Evolutionary conservation across 2,888 invertebrate species (phyloP).

Genomic region (Acrobasis repandana): DNA sequence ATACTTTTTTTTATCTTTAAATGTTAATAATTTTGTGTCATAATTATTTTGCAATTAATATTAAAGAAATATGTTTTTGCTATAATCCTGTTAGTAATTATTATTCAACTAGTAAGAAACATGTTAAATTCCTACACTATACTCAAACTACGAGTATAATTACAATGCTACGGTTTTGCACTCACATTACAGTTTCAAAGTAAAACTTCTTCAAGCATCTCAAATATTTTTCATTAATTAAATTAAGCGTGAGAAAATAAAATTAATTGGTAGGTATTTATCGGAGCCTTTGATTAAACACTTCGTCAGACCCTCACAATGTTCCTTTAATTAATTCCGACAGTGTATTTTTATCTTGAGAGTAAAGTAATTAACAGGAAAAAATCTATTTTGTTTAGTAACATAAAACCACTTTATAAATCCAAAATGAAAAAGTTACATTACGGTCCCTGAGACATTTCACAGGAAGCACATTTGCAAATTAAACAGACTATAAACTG

Average conservation of each 20-base stretch:
- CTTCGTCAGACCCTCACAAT: constrained; percentile 42
- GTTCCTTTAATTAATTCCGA: constrained; percentile 52
- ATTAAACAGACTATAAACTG: constrained; percentile 21
- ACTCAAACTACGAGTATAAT: too few species aligned
- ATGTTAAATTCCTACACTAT: too few species aligned
- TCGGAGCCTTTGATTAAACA: constrained; percentile 59
- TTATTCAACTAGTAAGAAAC: too few species aligned
- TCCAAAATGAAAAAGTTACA: constrained; percentile 26
- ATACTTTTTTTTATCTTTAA: too few species aligned
- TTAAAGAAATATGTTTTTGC: too few species aligned
- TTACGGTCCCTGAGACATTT: constrained; percentile 15
- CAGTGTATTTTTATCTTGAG: constrained; percentile 39
- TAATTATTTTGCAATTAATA: too few species aligned
- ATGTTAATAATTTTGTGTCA: too few species aligned
- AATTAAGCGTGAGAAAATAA: constrained; percentile 42
- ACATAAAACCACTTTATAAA: constrained; percentile 31
- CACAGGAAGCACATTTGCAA: constrained; percentile 28
- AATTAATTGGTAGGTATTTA: constrained; percentile 59
- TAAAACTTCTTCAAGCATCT: constrained; percentile 26
- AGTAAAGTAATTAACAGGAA: constrained; percentile 40
- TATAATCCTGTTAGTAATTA: too few species aligned
- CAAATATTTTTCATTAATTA: constrained; percentile 31
- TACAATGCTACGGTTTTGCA: background rate
- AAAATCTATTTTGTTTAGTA: constrained; percentile 34
- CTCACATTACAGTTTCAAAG: background rate